phyloP scores from a whole-genome alignment of 2,888 invertebrate species.

The Napeogenes inachia region DNA sequence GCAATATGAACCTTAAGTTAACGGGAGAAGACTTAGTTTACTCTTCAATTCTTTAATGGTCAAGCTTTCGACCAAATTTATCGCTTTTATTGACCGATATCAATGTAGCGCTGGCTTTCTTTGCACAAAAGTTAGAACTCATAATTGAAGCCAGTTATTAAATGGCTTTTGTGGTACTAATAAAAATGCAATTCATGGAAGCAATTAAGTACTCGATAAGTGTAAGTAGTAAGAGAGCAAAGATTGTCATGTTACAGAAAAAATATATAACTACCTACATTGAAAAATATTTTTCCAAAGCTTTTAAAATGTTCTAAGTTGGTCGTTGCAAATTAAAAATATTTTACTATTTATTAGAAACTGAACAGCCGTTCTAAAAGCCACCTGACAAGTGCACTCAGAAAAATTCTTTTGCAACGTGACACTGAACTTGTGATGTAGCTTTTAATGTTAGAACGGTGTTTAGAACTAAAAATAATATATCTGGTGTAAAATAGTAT shows the following conservation, averaged over 20 bases:
- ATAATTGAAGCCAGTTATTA: constrained; percentile 33
- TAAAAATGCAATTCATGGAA: background rate
- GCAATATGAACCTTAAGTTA: constrained; percentile 19
- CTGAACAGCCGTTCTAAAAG: constrained; percentile 5
- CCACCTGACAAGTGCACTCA: constrained; percentile 5
- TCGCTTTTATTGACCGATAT: constrained; percentile 46
- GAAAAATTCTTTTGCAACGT: constrained; percentile 1
- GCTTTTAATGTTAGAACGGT: constrained; percentile 1
- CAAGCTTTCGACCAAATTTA: constrained; percentile 36
- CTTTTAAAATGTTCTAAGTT: background rate
- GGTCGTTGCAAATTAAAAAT: background rate
- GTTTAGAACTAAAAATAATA: background rate
- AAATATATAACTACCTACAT: too few species aligned
- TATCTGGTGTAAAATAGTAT: background rate
- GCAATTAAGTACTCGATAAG: too few species aligned
- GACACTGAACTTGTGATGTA: constrained; percentile 1
- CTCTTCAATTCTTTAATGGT: constrained; percentile 8
- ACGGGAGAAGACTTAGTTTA: constrained; percentile 5
- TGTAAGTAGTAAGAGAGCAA: too few species aligned
- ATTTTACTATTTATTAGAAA: background rate
- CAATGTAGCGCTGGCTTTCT: constrained; percentile 38
- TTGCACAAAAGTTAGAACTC: constrained; percentile 39
- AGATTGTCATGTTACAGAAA: too few species aligned
- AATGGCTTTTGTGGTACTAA: background rate
- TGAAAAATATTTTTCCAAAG: too few species aligned